Evolutionary conservation across 2,113 vertebrate genomes (phyloP), one percentile per base, ranked within the genome.

Genomic region (Podarcis raffonei): DNA sequence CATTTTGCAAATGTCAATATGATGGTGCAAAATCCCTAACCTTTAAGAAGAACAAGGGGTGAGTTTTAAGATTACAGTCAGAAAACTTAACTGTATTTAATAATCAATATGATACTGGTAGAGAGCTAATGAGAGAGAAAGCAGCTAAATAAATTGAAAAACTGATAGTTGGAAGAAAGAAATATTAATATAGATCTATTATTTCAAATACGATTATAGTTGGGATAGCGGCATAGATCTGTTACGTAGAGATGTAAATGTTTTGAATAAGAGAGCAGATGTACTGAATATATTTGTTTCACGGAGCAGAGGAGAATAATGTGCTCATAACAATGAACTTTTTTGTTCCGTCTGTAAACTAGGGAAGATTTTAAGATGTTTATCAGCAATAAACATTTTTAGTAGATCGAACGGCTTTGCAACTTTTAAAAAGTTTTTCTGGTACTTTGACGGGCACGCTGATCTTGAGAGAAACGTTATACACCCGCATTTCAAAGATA

Each of bases 301-400:
- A 3, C 7, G 1, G 39, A 18, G 6, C 48, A 53, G 75, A 37
- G 12, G 72, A 87, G 66, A 81, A 76, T 57, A 57, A 35, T 83
- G 65, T 69, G 53, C 53, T 66, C 69, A 7, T 68, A 83, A 83
- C 72, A 9, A 76, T 5, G 15, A 35, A n/a, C 23, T 72, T 4
- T 37, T 66, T 66, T 82, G 69, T 76, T 83, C 72, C 53, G 39
- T 83, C 78, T 83, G 81, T 77, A 78, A 81, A 89, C 39, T 89
- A 89, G 81, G 72, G 39, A 77, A 77, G n/a, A 77, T 84, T 88
- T 75, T 83, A 83, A 83, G 71, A 57, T 76, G 62, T 88, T 88
- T 83, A 82, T 88, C 59, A 89, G 87, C 87, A 89, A 89, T 89
- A 89, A 89, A 89, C n/a, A 77, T 89, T 89, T 88, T 89, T 75